phyloP scores from a whole-genome alignment of 2,113 vertebrate genomes.

The Delphinus delphis region DNA sequence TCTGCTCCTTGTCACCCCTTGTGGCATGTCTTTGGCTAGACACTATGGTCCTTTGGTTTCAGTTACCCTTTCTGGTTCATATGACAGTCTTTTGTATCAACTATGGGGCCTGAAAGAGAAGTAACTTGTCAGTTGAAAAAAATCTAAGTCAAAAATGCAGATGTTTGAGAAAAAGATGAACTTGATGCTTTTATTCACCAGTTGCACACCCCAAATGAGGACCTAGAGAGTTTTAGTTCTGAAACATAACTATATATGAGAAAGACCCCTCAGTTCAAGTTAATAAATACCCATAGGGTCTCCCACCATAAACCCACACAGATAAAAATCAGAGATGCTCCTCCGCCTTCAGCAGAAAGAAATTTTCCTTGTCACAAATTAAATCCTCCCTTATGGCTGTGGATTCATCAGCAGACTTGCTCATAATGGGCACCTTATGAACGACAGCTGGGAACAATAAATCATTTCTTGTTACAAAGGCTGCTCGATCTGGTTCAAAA shows the following conservation, averaged over 20 bases:
- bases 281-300: not conserved
- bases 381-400: not conserved
- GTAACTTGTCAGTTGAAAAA: not conserved
- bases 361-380: not conserved
- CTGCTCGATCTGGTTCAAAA: not conserved
- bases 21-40: not conserved
- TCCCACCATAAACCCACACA: not conserved
- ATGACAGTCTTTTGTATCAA: not conserved
- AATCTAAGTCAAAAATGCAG: not conserved
- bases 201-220: not conserved
- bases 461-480: not conserved
- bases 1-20: too few relatives aligned
- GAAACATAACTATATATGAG: not conserved
- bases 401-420: not conserved
- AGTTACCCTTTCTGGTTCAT: not conserved
- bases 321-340: not conserved
- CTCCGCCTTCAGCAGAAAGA: not conserved
- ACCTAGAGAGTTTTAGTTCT: not conserved
- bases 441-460: not conserved
- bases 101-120: not conserved
- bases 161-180: slow-evolving; percentile 12
- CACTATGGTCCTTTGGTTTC: not conserved
- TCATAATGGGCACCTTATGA: not conserved
- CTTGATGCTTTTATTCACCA: not conserved
- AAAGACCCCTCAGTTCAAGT: not conserved